phyloP scores from a whole-genome alignment of 2,113 vertebrate species.

The Oreotrochilus melanogaster region DNA sequence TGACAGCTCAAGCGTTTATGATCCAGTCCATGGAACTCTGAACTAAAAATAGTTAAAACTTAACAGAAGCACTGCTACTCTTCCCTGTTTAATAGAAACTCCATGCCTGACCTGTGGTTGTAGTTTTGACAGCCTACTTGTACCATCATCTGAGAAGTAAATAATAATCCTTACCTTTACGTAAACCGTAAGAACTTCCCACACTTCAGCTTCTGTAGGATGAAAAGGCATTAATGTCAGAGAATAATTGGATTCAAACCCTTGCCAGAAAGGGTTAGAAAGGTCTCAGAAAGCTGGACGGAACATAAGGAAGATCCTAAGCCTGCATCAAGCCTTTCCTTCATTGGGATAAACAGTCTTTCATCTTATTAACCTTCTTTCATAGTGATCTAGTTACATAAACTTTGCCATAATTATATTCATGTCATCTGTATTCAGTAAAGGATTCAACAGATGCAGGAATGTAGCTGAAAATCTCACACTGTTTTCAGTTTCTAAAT shows the following conservation, averaged over 20 bases:
- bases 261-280: no score
- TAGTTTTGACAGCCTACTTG: neutral
- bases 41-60: neutral
- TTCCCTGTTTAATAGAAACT: neutral
- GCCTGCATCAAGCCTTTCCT: slow-evolving; percentile 47
- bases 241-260: slow-evolving; percentile 71
- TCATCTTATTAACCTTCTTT: slow-evolving; percentile 69
- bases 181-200: slow-evolving; percentile 72
- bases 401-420: slow-evolving; percentile 29
- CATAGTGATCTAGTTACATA: slow-evolving; percentile 62
- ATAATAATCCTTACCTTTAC: slow-evolving; percentile 60
- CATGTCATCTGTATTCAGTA: neutral
- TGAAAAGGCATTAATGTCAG: slow-evolving; percentile 71
- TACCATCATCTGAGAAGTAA: slow-evolving; percentile 14
- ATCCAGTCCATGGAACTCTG: neutral
- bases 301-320: slow-evolving; percentile 64
- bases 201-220: slow-evolving; percentile 63
- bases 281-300: slow-evolving; percentile 49
- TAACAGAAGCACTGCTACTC: neutral
- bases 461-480: neutral
- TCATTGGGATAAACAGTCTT: slow-evolving; percentile 44
- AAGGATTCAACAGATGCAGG: neutral
- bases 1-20: neutral
- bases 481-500: neutral
- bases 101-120: neutral